Percentiles rank a stretch among this genome's conserved stretches.
phyloP scores from a whole-genome alignment of 1,140 invertebrate genomes.

The Sycophila sp. region DNA sequence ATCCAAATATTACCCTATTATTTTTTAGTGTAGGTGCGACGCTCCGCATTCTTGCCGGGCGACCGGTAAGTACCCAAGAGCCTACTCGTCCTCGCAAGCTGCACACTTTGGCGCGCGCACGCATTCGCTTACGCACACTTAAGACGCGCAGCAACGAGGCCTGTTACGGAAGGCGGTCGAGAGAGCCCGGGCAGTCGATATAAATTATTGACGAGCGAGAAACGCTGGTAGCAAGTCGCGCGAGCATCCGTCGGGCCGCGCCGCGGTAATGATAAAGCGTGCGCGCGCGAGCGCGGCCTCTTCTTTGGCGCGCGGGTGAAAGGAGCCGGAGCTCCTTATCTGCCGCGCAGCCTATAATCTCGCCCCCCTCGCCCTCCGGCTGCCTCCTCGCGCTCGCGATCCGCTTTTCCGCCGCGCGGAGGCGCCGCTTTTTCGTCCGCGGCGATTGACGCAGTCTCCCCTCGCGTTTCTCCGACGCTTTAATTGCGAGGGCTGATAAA shows the following conservation, averaged over 20 bases:
- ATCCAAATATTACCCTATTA: no score
- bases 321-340: conserved; percentile 3
- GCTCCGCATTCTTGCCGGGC: no score
- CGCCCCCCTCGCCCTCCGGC: not conserved
- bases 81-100: no score
- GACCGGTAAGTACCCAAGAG: no score
- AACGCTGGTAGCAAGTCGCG: not conserved
- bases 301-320: not conserved
- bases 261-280: conserved; percentile 7
- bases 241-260: not conserved
- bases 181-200: not conserved
- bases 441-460: no score
- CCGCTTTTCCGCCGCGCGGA: not conserved
- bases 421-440: not conserved
- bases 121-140: not conserved
- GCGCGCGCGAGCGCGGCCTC: not conserved
- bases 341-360: not conserved
- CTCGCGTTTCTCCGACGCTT: no score
- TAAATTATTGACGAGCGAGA: conserved; percentile 17
- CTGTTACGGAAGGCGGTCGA: not conserved
- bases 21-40: no score
- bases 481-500: no score
- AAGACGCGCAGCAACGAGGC: not conserved
- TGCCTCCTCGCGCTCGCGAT: not conserved
- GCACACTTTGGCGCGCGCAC: not conserved